phyloP scores from a whole-genome alignment of 2,888 invertebrate species.

The Ormyrus rosae region DNA sequence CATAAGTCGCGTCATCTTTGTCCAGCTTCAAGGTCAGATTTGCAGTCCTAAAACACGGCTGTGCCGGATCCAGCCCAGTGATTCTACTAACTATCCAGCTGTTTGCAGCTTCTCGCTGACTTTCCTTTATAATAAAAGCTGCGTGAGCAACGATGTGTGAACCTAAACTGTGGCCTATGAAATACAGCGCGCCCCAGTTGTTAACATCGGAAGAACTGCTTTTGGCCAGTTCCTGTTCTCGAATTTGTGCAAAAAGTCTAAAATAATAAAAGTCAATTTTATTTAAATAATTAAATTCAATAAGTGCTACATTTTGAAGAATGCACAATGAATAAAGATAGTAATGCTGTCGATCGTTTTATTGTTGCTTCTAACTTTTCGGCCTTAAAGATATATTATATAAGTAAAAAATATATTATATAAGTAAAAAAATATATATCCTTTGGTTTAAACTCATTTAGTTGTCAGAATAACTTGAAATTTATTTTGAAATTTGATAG shows the following conservation, averaged over 20 bases:
- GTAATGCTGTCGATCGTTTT: too few species aligned
- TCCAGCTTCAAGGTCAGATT: conserved; percentile 77
- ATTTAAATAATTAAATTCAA: too few species aligned
- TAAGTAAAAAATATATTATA: too few species aligned
- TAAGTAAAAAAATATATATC: too few species aligned
- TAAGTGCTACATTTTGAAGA: too few species aligned
- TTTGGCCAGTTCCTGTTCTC: conserved; percentile 72
- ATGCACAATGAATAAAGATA: too few species aligned
- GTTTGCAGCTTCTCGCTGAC: conserved; percentile 56
- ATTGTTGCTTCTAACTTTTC: too few species aligned
- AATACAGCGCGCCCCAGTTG: conserved; percentile 74
- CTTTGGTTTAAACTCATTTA: too few species aligned
- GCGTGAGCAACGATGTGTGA: conserved; percentile 80
- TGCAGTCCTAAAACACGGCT: conserved; percentile 79
- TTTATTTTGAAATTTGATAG: too few species aligned
- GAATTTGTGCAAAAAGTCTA: conserved; percentile 78
- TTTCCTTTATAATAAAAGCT: conserved; percentile 77
- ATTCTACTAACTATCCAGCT: conserved; percentile 69
- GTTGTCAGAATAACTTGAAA: too few species aligned
- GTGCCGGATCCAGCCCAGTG: conserved; percentile 81
- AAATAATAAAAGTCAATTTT: not conserved
- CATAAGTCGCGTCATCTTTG: conserved; percentile 79
- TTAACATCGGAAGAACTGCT: conserved; percentile 67
- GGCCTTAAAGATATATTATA: too few species aligned
- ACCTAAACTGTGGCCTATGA: conserved; percentile 81